Conservation (phyloP, 1,140 invertebrate genomes). For the Lithobius niger region DNA sequence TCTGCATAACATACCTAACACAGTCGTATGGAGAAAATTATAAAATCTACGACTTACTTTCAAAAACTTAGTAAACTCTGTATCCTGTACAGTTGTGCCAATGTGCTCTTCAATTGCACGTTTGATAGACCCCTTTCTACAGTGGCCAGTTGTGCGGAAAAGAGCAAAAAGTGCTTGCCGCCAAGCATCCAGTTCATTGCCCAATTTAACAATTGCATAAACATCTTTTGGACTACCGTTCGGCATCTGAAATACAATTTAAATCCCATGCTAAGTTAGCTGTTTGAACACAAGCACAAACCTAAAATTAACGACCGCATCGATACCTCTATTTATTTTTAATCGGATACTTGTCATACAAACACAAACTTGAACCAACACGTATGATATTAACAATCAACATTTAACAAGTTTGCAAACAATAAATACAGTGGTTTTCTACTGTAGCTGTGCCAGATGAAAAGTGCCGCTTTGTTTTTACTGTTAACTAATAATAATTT, state of each 20-base stretch:
- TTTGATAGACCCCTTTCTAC: slow-evolving; percentile 1
- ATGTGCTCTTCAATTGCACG: background rate
- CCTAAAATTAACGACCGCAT: background rate
- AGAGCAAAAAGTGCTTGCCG: background rate
- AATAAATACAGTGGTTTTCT: too few species aligned
- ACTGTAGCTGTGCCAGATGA: too few species aligned
- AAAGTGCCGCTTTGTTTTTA: too few species aligned
- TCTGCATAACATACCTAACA: too few species aligned
- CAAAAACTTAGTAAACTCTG: background rate
- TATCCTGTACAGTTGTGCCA: background rate
- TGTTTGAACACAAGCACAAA: background rate
- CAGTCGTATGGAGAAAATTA: too few species aligned
- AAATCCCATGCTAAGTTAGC: background rate
- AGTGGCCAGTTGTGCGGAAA: background rate
- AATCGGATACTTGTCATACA: too few species aligned
- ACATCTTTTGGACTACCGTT: background rate
- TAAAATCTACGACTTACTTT: slow-evolving; percentile 2
- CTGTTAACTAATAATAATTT: too few species aligned
- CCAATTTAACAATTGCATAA: background rate
- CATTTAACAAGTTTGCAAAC: too few species aligned
- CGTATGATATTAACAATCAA: too few species aligned
- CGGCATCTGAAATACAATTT: slow-evolving; percentile 1
- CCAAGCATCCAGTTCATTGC: background rate
- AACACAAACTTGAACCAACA: too few species aligned
- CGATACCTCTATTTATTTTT: background rate